Evolutionary conservation across 2,888 invertebrate genomes (phyloP).

Genomic region (Emmelina monodactyla): DNA sequence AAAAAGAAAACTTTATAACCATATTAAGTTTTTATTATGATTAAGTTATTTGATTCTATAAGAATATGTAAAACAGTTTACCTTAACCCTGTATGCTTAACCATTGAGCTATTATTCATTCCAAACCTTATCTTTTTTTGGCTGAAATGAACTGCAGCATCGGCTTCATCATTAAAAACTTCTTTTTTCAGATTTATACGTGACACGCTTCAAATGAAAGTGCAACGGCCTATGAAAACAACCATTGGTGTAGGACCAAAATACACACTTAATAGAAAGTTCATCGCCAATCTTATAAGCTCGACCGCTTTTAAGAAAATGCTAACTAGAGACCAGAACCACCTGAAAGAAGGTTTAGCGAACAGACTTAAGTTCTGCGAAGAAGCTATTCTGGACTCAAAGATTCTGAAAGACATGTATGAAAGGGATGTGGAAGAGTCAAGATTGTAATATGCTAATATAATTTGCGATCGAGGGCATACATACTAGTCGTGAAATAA

Average conservation of each 20-base stretch:
- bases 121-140: too few species aligned
- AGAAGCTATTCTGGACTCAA: conserved; percentile 26
- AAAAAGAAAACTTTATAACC: too few species aligned
- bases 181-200: conserved; percentile 2
- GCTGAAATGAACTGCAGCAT: too few species aligned
- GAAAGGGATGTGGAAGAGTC: conserved; percentile 35
- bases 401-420: conserved; percentile 30
- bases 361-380: conserved; percentile 42
- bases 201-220: not conserved
- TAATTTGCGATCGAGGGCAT: too few species aligned
- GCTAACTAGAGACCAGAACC: conserved; percentile 1
- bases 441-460: conserved; percentile 18
- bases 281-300: conserved; percentile 1
- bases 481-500: too few species aligned
- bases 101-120: too few species aligned
- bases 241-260: not conserved
- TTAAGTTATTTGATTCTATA: too few species aligned
- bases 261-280: conserved; percentile 3
- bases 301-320: conserved; percentile 1
- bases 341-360: not conserved
- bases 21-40: too few species aligned
- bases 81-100: too few species aligned
- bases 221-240: not conserved
- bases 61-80: too few species aligned
- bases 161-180: too few species aligned